Base-by-base conservation (phyloP, 2,113 vertebrate genomes). In the Dipodomys ordii region DNA sequence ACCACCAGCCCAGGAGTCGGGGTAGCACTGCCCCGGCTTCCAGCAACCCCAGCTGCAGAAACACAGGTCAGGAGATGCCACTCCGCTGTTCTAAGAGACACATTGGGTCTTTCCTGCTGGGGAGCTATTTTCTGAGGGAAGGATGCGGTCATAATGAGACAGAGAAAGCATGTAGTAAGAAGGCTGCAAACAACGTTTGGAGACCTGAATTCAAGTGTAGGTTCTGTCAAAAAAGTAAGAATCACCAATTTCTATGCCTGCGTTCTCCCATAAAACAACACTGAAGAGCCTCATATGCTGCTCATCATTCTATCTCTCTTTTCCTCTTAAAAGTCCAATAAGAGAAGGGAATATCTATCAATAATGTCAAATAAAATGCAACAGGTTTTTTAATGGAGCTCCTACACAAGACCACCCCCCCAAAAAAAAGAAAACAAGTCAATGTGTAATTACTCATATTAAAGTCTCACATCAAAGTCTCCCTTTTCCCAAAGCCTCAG, bases 141-240 rank as follows among this genome's bases (percentile, higher is more conserved):
- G 9, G 39, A 28, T 13, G 23, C 11, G 44, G 19, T 22, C 13
- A 7, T 13, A 28, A 44, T 65, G 15, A 88, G 7, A 22, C 68
- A 44, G 35, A 49, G 4, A 60, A 2, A 53, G 5, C 10, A 6
- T 9, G 18, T 7, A 1, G 13, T 44, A 67, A 20, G 13, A 67
- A 62, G 73, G 3, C 65, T 28, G 18, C 19, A 65, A 76, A 49
- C 0, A 15, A 25, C 4, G 1, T 12, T 22, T 0, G 1, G 60
- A 69, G n/a, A 8, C 46, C n/a, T 10, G 69, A 30, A 77, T 68
- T 28, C 35, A 81, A 22, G 25, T 30, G n/a, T 1, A 2, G 18
- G 7, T 25, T 53, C 72, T 18, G 22, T 49, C 68, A 20, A 28
- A 1, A 15, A 44, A 44, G 12, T 18, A 5, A 22, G 10, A 22